phyloP scores from a whole-genome alignment of 2,888 invertebrate species.

The Drosophila incognita region DNA sequence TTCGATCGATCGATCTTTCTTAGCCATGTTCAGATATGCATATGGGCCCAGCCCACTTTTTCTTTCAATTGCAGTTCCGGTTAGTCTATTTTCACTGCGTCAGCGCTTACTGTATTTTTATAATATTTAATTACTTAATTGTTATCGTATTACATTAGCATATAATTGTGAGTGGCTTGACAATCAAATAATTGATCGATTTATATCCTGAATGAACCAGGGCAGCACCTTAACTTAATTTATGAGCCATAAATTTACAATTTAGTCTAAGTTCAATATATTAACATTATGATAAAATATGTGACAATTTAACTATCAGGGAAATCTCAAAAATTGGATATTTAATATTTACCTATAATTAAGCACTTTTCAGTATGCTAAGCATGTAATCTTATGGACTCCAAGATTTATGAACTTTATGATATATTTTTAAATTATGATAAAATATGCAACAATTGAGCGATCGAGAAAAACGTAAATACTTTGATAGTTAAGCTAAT shows the following conservation, averaged over 20 bases:
- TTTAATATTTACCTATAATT: background rate
- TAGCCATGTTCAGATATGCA: conserved; percentile 33
- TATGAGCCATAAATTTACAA: conserved; percentile 15
- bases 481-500: background rate
- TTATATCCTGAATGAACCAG: conserved; percentile 60
- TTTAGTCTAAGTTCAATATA: background rate
- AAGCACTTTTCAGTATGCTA: background rate
- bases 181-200: conserved; percentile 50
- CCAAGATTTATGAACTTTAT: conserved; percentile 4
- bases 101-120: conserved; percentile 24
- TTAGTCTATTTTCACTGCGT: conserved; percentile 59
- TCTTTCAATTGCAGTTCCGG: conserved; percentile 75
- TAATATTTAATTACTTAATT: conserved; percentile 73
- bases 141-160: conserved; percentile 58
- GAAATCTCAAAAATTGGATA: background rate
- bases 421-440: conserved; percentile 26
- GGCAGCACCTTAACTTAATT: conserved; percentile 40
- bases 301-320: background rate
- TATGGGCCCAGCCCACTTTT: conserved; percentile 71
- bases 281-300: background rate
- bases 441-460: background rate
- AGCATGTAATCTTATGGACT: background rate
- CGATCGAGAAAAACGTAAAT: background rate
- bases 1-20: conserved; percentile 39
- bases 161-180: conserved; percentile 51